These are phyloP conservation scores for Pogonomyrmex barbatus DNA, from an alignment of 1,140 invertebrate genomes.

Conservation along the genomic window DNA sequence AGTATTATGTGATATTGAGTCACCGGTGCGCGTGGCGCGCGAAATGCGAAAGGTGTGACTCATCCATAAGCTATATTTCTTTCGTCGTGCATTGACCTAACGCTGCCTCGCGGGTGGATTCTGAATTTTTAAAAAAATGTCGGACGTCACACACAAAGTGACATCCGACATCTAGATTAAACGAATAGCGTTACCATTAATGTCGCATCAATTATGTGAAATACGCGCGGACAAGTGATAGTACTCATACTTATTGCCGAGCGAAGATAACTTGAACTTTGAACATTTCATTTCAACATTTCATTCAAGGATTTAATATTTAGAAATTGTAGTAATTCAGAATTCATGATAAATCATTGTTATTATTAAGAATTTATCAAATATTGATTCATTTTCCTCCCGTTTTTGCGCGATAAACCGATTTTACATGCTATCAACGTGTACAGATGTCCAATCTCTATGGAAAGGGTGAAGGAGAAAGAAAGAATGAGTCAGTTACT, in stretches of 20 bases:
- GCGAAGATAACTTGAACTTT: neutral
- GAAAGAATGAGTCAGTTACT: conserved; percentile 67
- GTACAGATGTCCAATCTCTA: conserved; percentile 15
- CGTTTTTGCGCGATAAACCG: neutral
- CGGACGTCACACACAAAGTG: neutral
- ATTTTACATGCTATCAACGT: neutral
- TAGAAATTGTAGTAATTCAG: neutral
- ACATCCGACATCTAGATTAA: neutral
- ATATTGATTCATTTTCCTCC: neutral
- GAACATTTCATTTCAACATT: too few species aligned
- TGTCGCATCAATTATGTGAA: neutral
- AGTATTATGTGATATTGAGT: conserved; percentile 80
- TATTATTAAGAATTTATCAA: conserved; percentile 8
- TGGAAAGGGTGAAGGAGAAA: conserved; percentile 26
- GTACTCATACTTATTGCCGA: neutral
- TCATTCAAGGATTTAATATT: neutral
- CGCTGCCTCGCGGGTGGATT: conserved; percentile 9
- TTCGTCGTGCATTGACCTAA: conserved; percentile 73
- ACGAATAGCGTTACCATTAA: neutral
- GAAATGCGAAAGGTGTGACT: conserved; percentile 75
- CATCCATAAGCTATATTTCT: conserved; percentile 68
- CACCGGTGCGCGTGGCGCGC: conserved; percentile 54
- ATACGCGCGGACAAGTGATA: neutral
- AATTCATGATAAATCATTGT: neutral
- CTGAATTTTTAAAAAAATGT: conserved; percentile 27